A percentile compares a stretch with the other conserved stretches of the same genome.
Evolutionary conservation across 2,888 invertebrate genomes (phyloP).

Genomic region (Lamproptera curius): DNA sequence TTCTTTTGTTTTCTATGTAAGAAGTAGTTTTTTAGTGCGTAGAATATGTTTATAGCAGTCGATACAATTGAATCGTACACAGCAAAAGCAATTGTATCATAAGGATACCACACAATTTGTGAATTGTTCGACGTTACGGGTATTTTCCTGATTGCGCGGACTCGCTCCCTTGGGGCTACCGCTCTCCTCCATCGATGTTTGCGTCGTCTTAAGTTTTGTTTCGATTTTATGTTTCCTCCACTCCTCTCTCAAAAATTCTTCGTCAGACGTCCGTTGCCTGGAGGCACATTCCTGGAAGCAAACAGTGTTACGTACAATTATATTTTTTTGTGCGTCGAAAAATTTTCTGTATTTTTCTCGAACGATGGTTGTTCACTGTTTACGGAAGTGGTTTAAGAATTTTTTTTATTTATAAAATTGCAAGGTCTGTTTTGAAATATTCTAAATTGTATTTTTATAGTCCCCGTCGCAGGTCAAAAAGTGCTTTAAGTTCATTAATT

Average conservation of each 20-base stretch:
- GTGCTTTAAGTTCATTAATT: no score
- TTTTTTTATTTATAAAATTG: no score
- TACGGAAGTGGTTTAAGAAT: conserved; percentile 19
- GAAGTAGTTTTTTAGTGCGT: not conserved
- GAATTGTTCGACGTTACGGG: conserved; percentile 7
- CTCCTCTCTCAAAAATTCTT: conserved; percentile 19
- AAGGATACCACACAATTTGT: conserved; percentile 4
- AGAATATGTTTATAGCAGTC: not conserved
- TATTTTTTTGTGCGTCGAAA: no score
- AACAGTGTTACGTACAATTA: conserved; percentile 14
- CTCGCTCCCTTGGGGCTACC: conserved; percentile 17
- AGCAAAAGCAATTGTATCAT: not conserved
- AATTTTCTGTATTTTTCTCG: conserved; percentile 6
- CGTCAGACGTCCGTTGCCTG: conserved; percentile 17
- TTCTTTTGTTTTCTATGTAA: not conserved
- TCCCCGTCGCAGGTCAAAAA: no score
- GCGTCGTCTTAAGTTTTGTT: conserved; percentile 18
- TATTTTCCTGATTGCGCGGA: conserved; percentile 18
- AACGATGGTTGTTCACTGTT: conserved; percentile 3
- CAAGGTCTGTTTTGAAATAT: no score
- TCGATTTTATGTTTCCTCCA: conserved; percentile 16
- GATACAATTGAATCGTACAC: not conserved
- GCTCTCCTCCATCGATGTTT: conserved; percentile 14
- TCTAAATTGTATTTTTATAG: no score
- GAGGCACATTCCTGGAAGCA: conserved; percentile 14